Evolutionary conservation across 1,140 invertebrate species (phyloP).

Genomic region (Pemphigus obesinymphae): DNA sequence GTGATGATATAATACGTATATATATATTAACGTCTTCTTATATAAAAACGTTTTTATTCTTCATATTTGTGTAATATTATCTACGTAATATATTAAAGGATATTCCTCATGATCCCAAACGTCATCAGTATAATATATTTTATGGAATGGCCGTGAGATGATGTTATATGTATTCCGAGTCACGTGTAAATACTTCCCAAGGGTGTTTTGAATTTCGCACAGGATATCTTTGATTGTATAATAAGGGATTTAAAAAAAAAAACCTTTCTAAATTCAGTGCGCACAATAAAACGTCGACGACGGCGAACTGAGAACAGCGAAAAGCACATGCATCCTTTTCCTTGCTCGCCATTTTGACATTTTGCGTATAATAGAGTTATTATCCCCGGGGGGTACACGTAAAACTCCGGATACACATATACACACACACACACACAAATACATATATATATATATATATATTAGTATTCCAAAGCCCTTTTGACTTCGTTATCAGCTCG

Average conservation of each 20-base stretch:
- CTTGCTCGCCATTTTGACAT: background rate
- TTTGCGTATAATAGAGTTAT: background rate
- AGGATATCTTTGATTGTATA: background rate
- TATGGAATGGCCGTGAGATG: too few species aligned
- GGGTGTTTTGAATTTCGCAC: background rate
- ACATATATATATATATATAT: background rate
- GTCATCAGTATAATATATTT: too few species aligned
- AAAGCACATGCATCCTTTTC: background rate
- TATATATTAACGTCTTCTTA: too few species aligned
- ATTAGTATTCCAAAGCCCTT: background rate
- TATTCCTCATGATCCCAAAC: too few species aligned
- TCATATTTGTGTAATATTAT: too few species aligned
- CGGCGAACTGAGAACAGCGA: background rate
- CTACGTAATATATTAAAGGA: too few species aligned
- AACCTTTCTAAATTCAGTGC: background rate
- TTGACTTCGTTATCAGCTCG: constrained; percentile 6
- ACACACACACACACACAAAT: background rate
- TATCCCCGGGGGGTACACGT: constrained; percentile 3
- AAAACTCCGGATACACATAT: background rate
- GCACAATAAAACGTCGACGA: background rate
- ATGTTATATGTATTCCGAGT: too few species aligned
- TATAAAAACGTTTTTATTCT: too few species aligned
- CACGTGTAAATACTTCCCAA: background rate
- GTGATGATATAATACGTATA: too few species aligned
- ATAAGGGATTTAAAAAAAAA: background rate